Evolutionary conservation across 2,113 vertebrate genomes (phyloP).

Genomic region (Polyodon spathula): DNA sequence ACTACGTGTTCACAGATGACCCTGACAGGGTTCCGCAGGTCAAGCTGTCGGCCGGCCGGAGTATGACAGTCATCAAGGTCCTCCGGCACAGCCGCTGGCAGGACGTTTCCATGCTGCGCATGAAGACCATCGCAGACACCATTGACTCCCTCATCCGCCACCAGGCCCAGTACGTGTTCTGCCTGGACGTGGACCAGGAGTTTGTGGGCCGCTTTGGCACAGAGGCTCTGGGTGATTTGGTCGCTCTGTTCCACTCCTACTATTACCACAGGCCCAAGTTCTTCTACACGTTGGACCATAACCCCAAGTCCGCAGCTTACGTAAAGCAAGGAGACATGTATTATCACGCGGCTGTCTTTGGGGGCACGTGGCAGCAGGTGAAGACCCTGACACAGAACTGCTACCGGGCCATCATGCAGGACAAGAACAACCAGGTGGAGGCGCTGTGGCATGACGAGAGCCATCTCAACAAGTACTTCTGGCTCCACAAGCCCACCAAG

Average conservation of each 20-base stretch:
- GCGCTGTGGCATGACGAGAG: slow-evolving; percentile 70
- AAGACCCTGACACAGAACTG: slow-evolving; percentile 42
- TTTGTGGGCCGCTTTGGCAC: slow-evolving; percentile 54
- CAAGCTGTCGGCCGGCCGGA: slow-evolving; percentile 27
- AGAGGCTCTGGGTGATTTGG: slow-evolving; percentile 52
- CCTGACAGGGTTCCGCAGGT: slow-evolving; percentile 39
- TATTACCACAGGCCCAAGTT: slow-evolving; percentile 41
- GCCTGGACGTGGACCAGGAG: slow-evolving; percentile 60
- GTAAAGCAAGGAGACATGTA: slow-evolving; percentile 55
- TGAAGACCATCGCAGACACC: slow-evolving; percentile 42
- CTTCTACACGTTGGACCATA: slow-evolving; percentile 47
- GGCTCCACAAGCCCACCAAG: slow-evolving; percentile 54
- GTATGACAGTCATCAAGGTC: slow-evolving; percentile 36
- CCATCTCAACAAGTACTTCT: slow-evolving; percentile 64
- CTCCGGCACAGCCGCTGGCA: slow-evolving; percentile 50
- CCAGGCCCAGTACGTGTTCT: slow-evolving; percentile 46
- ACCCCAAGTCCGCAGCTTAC: slow-evolving; percentile 45
- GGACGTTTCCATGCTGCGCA: slow-evolving; percentile 63
- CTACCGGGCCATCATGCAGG: slow-evolving; percentile 37
- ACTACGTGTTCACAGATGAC: slow-evolving; percentile 59
- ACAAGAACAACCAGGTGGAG: slow-evolving; percentile 51
- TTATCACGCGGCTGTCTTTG: slow-evolving; percentile 65
- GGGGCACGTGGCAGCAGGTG: slow-evolving; percentile 49
- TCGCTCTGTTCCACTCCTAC: slow-evolving; percentile 57
- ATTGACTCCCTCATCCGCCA: slow-evolving; percentile 41